Base-by-base conservation (phyloP, 2,888 invertebrate species). In the Thera britannica region DNA sequence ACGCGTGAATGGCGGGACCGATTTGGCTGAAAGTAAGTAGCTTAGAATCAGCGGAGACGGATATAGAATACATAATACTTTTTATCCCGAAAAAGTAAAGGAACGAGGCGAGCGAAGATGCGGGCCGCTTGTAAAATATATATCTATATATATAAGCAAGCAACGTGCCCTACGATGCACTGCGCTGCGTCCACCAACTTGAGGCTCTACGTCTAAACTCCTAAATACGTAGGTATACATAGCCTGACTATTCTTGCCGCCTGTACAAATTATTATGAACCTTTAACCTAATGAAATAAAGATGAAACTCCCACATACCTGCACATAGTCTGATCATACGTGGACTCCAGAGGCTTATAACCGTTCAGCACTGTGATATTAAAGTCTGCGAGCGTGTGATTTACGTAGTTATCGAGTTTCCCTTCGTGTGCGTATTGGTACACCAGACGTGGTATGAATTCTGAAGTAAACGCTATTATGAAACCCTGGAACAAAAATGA, bases 391-490 rank as follows among this genome's bases (percentile, higher is more conserved):
- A 98, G 88, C 4, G 97, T 96, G 84, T 96, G 95, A 80, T 98
- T 95, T 49, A 98, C 94, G 89, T 97, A 99, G 44, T 97, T 97
- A 35, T 95, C 84, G 57, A 98, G 91, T 0, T 94, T 93, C 11
- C 93, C 93, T 9, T 93, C 92, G n/a, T 90, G 77, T 34, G 96
- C 95, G 68, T 95, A 94, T 68, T 94, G 94, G 89, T 98, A 99
- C 46, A 98, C 97, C 69, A 98, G 89, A 11, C 97, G 96, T 4
- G 99, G 99, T 77, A 99, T 98, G 92, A 98, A 98, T 86, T 98
- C 98, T 1, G 98, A 98, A 3, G 99, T 99, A 90, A 99, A 98
- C 7, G 99, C 98, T 85, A 99, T 99, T 80, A 99, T 98, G 84
- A 99, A 97, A 41, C 97, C 99, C 99, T 99, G 87, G 12, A 62